Evolutionary conservation across 2,797 vertebrate species (phyloP), one percentile per base, ranked within the genome.

Genomic region (Gallinago solitaria): DNA sequence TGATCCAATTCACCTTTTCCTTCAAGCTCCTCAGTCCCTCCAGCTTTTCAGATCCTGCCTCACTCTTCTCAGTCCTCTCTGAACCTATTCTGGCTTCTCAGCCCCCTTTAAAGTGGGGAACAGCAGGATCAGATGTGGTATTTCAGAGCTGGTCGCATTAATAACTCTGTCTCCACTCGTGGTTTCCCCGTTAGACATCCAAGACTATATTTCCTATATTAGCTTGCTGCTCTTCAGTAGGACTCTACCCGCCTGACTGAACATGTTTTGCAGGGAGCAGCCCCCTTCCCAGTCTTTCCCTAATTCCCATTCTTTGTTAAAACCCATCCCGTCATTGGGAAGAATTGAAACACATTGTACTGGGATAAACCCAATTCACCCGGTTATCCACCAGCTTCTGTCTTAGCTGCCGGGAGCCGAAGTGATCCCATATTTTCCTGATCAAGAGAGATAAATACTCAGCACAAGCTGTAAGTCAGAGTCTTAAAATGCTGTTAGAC

Each of bases 401-500:
- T 5, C 60, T 70, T 61, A 71, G 64, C 90, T 75, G 27, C 0
- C 1, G 33, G 54, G 14, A 25, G 4, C 27, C 1, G 1, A 53
- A 93, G 54, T 12, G 73, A 48, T 76, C 61, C 15, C 3, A 0
- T 48, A 32, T 89, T 94, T 89, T 68, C 83, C 25, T 37, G 56
- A 93, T 87, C 23, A 23, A 39, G 84, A 76, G 75, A 71, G 54
- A 60, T 64, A 74, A 78, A 39, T 70, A 45, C 64, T 88, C 8
- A 1, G 37, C 79, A 70, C 21, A 9, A 32, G 18, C 67, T 69
- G 47, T 15, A 60, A 81, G 45, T 56, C 6, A 35, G 43, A 65
- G 56, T 27, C 56, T 93, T 85, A 85, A 85, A 91, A 87, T 67
- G 51, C 47, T 48, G 32, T 82, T 57, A 53, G 24, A 73, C 43